Conservation (phyloP, 2,797 vertebrate species). For the Chlorospingus flavigularis region DNA sequence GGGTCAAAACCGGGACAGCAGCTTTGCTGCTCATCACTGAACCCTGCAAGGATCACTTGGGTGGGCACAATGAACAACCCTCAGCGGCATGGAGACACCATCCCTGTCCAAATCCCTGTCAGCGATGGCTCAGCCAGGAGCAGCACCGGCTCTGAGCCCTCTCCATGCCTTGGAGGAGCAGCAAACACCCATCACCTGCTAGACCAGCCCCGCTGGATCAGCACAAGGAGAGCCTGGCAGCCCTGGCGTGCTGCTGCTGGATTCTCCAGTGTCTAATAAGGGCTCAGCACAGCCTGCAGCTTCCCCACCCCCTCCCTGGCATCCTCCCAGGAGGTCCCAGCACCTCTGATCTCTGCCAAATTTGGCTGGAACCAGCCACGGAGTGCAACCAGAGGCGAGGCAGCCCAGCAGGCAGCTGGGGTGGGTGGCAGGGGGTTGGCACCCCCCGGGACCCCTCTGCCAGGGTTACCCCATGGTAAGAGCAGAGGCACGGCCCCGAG, state of each 20-base stretch:
- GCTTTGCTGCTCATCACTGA: background rate
- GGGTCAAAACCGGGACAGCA: background rate
- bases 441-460: background rate
- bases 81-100: rapidly evolving
- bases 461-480: background rate
- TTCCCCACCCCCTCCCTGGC: background rate
- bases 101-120: background rate
- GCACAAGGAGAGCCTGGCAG: background rate
- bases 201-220: background rate
- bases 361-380: background rate
- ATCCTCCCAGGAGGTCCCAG: background rate
- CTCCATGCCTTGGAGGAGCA: background rate
- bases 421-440: background rate
- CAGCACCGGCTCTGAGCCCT: background rate
- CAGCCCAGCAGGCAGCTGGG: background rate
- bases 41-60: rapidly evolving
- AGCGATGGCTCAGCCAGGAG: background rate
- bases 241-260: background rate
- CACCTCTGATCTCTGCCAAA: background rate
- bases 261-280: background rate
- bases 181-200: background rate
- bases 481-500: rapidly evolving
- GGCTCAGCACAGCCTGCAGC: background rate
- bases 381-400: rapidly evolving
- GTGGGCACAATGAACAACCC: background rate